These are phyloP conservation scores for Antheraea assamensis DNA, from an alignment of 2,888 invertebrate species.

Conservation along the genomic window DNA sequence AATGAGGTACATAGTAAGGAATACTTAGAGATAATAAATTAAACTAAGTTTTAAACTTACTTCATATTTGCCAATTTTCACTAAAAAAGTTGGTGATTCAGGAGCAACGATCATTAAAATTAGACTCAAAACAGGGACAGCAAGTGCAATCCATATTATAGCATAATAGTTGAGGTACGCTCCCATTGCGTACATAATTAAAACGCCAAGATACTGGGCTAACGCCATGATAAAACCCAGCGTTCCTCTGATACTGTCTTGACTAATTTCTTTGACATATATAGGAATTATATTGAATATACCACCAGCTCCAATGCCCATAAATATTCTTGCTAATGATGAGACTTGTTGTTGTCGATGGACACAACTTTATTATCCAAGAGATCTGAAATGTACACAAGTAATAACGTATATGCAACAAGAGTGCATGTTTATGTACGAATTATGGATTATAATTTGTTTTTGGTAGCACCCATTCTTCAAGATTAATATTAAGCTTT, in stretches of 20 bases:
- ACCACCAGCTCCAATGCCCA: constrained; percentile 51
- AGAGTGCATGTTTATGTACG: not conserved
- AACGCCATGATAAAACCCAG: constrained; percentile 46
- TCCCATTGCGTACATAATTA: constrained; percentile 54
- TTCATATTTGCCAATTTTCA: constrained; percentile 52
- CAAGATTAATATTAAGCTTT: not conserved
- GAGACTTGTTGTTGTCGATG: constrained; percentile 38
- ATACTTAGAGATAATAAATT: not conserved
- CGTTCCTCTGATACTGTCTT: constrained; percentile 53
- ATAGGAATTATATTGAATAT: constrained; percentile 54
- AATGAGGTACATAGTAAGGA: not conserved
- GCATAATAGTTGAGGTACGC: constrained; percentile 53
- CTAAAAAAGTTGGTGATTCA: constrained; percentile 61
- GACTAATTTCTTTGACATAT: constrained; percentile 60
- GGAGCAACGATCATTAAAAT: constrained; percentile 52
- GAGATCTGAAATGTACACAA: constrained; percentile 36
- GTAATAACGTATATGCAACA: not conserved
- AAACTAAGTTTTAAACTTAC: constrained; percentile 39
- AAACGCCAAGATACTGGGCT: constrained; percentile 49
- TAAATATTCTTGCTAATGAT: constrained; percentile 46
- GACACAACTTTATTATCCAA: constrained; percentile 46
- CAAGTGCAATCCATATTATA: constrained; percentile 46
- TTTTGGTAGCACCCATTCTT: too few species aligned
- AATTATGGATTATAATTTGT: too few species aligned
- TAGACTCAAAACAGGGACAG: constrained; percentile 42